phyloP scores from a whole-genome alignment of 2,888 invertebrate species.

The Stenotaenia linearis region DNA sequence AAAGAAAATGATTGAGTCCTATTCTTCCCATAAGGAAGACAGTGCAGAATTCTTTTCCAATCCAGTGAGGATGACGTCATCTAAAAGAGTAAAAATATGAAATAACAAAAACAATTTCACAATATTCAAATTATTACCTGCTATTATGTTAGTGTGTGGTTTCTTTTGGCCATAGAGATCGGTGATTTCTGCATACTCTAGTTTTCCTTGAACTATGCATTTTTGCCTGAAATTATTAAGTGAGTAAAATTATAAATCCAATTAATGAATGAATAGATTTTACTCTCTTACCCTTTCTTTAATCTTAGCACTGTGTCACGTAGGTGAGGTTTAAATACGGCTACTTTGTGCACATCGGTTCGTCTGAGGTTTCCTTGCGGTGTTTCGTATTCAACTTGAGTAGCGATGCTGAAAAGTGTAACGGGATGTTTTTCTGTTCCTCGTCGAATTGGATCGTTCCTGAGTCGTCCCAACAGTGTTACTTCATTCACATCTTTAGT shows the following conservation, averaged over 20 bases:
- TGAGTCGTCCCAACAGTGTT: too few relatives aligned
- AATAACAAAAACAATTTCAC: background rate
- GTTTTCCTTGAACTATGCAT: background rate
- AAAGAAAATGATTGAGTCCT: background rate
- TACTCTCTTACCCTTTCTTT: constrained; percentile 60
- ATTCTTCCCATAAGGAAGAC: background rate
- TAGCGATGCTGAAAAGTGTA: too few relatives aligned
- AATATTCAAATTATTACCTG: background rate
- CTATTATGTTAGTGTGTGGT: too few relatives aligned
- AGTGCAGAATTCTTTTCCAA: background rate
- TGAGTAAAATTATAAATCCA: background rate
- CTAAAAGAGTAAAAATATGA: background rate
- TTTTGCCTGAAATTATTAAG: background rate
- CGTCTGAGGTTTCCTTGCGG: constrained; percentile 53
- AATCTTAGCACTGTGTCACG: constrained; percentile 71
- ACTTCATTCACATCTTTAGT: too few relatives aligned
- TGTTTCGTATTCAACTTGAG: too few relatives aligned
- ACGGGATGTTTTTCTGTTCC: too few relatives aligned
- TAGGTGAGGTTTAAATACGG: constrained; percentile 76
- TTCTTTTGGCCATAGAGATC: background rate
- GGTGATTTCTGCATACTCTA: background rate
- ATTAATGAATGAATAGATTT: background rate
- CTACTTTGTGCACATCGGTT: constrained; percentile 86
- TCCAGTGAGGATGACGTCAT: background rate
- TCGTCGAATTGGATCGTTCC: too few relatives aligned